Conservation (phyloP, 2,797 vertebrate species). For the Xyrichtys novacula region DNA sequence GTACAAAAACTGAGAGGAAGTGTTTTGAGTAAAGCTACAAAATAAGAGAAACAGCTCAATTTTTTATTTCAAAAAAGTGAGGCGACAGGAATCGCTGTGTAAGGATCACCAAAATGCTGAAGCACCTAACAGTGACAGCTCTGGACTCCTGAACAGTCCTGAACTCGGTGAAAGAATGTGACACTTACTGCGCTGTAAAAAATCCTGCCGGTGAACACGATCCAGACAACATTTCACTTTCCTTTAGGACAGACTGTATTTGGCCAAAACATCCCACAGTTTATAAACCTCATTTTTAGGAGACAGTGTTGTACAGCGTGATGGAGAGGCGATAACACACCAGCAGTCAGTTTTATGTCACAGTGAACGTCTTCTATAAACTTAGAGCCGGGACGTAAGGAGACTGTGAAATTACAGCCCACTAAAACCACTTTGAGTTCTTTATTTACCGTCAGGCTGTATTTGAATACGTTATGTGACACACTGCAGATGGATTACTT, state of each 20-base stretch:
- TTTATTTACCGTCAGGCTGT: slow-evolving; percentile 14
- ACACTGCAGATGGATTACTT: slow-evolving; percentile 46
- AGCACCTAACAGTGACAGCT: not conserved
- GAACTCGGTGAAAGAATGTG: slow-evolving; percentile 8
- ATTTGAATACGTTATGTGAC: slow-evolving; percentile 18
- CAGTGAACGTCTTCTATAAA: slow-evolving; percentile 26
- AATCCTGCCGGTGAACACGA: not conserved
- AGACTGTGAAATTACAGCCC: slow-evolving; percentile 9
- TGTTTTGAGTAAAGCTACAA: too few species aligned
- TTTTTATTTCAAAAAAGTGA: not conserved
- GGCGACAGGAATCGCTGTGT: not conserved
- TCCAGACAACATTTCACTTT: slow-evolving; percentile 2
- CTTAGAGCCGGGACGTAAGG: slow-evolving; percentile 3
- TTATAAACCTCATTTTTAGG: not conserved
- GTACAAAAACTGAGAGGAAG: too few species aligned
- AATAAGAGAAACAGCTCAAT: not conserved
- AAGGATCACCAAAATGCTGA: not conserved
- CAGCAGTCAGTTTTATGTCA: slow-evolving; percentile 14
- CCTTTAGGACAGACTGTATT: not conserved
- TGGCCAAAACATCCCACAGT: slow-evolving; percentile 3
- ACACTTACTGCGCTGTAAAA: not conserved
- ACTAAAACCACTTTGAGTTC: slow-evolving; percentile 1
- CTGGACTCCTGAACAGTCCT: not conserved
- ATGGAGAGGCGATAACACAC: slow-evolving; percentile 22
- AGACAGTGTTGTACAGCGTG: not conserved